Conservation (phyloP, 1,140 invertebrate species). For the Dreissena rostriformis region DNA sequence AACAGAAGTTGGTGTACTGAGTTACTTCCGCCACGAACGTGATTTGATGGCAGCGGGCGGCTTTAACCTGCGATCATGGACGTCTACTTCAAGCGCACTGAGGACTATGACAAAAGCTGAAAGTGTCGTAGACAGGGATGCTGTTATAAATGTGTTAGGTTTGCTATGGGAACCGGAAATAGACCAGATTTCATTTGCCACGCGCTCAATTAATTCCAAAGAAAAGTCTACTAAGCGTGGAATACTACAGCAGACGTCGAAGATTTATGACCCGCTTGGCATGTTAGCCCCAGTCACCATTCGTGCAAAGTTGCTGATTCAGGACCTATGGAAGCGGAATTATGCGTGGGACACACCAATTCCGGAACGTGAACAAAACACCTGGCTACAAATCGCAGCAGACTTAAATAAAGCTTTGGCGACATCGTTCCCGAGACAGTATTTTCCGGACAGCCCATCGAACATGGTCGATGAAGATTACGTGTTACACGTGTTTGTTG, state of each 20-base stretch:
- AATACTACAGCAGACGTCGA: neutral
- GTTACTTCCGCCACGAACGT: neutral
- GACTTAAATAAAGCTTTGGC: neutral
- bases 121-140: neutral
- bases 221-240: neutral
- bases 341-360: no score
- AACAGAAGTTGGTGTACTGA: neutral
- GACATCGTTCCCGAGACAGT: no score
- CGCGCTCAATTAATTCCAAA: neutral
- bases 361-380: no score
- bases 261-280: no score
- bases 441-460: no score
- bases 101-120: neutral
- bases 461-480: no score
- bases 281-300: neutral
- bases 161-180: neutral
- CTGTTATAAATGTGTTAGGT: neutral
- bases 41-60: neutral
- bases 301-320: no score
- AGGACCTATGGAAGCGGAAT: no score
- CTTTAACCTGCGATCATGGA: constrained; percentile 13
- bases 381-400: neutral
- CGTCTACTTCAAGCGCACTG: neutral
- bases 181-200: neutral
- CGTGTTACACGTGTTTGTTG: no score